Percentiles rank a stretch among this genome's conserved stretches.
Conservation (phyloP, 1,140 invertebrate species). For the Drosophila pectinifera region DNA sequence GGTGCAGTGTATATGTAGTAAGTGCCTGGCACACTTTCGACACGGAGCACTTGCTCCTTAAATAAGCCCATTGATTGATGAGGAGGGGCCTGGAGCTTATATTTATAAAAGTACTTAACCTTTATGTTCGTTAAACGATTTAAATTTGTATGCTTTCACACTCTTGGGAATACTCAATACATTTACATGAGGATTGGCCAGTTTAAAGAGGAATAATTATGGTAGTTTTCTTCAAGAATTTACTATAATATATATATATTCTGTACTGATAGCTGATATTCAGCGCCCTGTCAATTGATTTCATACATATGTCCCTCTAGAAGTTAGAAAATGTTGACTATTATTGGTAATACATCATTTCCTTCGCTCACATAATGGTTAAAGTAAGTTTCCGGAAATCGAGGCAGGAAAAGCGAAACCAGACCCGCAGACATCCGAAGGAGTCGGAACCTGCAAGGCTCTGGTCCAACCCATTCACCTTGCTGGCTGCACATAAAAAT, state of each 20-base stretch:
- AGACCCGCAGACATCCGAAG: conserved; percentile 3
- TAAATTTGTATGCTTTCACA: no score
- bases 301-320: no score
- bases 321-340: no score
- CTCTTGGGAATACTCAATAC: not conserved
- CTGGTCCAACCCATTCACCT: conserved; percentile 29
- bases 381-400: not conserved
- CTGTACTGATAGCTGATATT: no score
- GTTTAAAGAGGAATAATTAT: no score
- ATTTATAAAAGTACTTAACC: not conserved
- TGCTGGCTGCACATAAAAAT: conserved; percentile 59
- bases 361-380: not conserved
- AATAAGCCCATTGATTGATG: conserved; percentile 44
- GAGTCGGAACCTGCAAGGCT: conserved; percentile 1
- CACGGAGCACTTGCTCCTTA: conserved; percentile 17
- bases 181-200: not conserved
- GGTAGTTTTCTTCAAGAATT: no score
- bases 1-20: conserved; percentile 9
- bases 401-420: not conserved
- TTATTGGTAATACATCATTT: no score
- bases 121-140: not conserved
- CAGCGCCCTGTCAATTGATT: no score
- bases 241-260: no score
- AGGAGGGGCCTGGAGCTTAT: not conserved
- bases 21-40: conserved; percentile 35